Percentiles rank a stretch among this genome's conserved stretches.
Evolutionary conservation across 2,797 vertebrate genomes (phyloP).

Genomic region (Sebastes aleutianus): DNA sequence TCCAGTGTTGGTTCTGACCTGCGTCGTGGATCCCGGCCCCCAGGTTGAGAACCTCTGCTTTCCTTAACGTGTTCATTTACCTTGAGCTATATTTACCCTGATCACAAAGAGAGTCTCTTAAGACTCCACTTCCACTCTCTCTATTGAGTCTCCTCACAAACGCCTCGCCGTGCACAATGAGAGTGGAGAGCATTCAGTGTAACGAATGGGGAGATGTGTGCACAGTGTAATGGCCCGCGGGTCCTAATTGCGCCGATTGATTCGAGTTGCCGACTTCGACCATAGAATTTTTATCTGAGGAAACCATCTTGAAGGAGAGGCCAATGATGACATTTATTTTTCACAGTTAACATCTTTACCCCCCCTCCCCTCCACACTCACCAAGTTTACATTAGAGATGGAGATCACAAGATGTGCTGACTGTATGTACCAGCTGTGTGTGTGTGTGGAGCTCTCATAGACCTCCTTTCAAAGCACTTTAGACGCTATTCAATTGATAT

Average conservation of each 20-base stretch:
- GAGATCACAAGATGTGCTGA: conserved; percentile 73
- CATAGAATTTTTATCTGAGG: conserved; percentile 70
- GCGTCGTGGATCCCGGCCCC: neutral
- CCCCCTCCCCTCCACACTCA: conserved; percentile 22
- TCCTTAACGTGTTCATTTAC: conserved; percentile 53
- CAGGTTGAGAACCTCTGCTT: conserved; percentile 24
- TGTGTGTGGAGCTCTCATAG: conserved; percentile 14
- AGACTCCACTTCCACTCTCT: conserved; percentile 48
- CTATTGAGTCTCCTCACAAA: conserved; percentile 63
- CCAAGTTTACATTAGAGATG: conserved; percentile 72
- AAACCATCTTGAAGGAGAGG: conserved; percentile 63
- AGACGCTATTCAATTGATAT: conserved; percentile 73
- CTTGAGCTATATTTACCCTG: conserved; percentile 59
- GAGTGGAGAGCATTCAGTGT: conserved; percentile 50
- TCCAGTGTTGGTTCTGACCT: neutral
- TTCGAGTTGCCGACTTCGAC: conserved; percentile 61
- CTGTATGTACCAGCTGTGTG: conserved; percentile 34
- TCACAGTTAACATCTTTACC: conserved; percentile 73
- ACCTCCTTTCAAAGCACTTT: conserved; percentile 72
- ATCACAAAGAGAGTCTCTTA: conserved; percentile 66
- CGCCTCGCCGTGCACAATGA: conserved; percentile 58
- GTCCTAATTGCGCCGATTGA: conserved; percentile 73
- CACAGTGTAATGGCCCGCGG: conserved; percentile 62
- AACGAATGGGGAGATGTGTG: conserved; percentile 64
- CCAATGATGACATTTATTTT: conserved; percentile 78